These are phyloP conservation scores for Gobius niger DNA, from an alignment of 2,113 vertebrate species.

Conservation along the genomic window DNA sequence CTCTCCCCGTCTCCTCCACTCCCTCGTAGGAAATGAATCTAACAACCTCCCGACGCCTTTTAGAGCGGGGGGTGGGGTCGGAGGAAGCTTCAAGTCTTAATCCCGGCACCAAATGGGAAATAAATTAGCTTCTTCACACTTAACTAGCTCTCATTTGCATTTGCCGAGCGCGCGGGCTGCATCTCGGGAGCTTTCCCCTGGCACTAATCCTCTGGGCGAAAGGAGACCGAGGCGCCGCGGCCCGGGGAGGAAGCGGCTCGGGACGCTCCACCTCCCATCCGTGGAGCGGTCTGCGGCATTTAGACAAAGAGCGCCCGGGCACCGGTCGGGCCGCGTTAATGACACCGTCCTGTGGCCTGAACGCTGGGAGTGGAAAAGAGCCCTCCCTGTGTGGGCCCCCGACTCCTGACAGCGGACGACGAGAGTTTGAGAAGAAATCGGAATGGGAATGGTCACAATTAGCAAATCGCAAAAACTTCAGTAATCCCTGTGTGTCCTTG, in stretches of 20 bases:
- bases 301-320: constrained; percentile 6
- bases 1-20: constrained; percentile 28
- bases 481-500: no score
- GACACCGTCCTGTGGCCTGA: constrained; percentile 25
- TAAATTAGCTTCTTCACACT: constrained; percentile 89
- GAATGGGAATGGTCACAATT: not conserved
- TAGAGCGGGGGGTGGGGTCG: constrained; percentile 52
- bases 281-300: constrained; percentile 11
- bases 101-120: constrained; percentile 84
- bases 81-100: constrained; percentile 83
- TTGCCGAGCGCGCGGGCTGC: constrained; percentile 70
- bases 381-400: not conserved
- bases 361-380: not conserved
- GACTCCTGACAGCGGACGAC: not conserved
- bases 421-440: no score
- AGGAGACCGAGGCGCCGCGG: constrained; percentile 59
- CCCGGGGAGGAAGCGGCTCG: constrained; percentile 35
- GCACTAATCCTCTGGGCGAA: constrained; percentile 76
- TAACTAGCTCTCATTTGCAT: constrained; percentile 86
- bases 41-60: constrained; percentile 34
- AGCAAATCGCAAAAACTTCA: no score
- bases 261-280: constrained; percentile 35
- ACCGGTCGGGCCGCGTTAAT: constrained; percentile 11
- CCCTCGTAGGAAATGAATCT: constrained; percentile 48
- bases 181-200: constrained; percentile 66